These are phyloP conservation scores for Drosophila bocqueti DNA, from an alignment of 1,140 invertebrate genomes.

Conservation along the genomic window DNA sequence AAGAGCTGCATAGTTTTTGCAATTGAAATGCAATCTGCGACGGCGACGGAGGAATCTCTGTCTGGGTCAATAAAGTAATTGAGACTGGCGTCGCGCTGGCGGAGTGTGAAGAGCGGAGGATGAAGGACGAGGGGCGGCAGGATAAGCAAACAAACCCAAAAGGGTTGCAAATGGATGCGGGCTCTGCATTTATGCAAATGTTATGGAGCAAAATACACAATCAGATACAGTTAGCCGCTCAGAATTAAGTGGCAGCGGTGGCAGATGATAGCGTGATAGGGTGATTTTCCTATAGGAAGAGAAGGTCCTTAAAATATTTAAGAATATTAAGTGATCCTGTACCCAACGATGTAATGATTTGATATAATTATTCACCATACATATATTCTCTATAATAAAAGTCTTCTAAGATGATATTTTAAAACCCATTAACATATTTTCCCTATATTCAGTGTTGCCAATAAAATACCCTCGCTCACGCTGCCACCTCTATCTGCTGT, in stretches of 20 bases:
- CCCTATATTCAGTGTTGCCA: not conserved
- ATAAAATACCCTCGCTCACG: not conserved
- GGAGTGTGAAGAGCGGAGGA: conserved; percentile 14
- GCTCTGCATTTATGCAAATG: conserved; percentile 57
- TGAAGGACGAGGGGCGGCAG: conserved; percentile 25
- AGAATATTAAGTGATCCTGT: no score
- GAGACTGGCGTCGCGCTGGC: conserved; percentile 71
- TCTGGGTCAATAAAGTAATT: conserved; percentile 78
- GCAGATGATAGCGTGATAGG: not conserved
- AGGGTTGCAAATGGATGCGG: conserved; percentile 56
- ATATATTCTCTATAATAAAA: not conserved
- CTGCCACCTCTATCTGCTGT: conserved; percentile 3
- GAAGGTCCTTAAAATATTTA: not conserved
- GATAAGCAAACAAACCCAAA: conserved; percentile 52
- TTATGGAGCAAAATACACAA: conserved; percentile 12
- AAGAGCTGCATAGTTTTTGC: conserved; percentile 39
- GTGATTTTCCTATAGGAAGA: no score
- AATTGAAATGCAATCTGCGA: conserved; percentile 63
- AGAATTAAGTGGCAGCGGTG: conserved; percentile 11
- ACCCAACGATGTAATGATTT: not conserved
- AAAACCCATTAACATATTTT: not conserved
- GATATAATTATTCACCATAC: not conserved
- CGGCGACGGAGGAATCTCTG: conserved; percentile 21
- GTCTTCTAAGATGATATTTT: not conserved
- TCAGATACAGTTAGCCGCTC: conserved; percentile 41